These are phyloP conservation scores for Monodelphis domestica DNA, from an alignment of 2,797 vertebrate species.

Conservation along the genomic window DNA sequence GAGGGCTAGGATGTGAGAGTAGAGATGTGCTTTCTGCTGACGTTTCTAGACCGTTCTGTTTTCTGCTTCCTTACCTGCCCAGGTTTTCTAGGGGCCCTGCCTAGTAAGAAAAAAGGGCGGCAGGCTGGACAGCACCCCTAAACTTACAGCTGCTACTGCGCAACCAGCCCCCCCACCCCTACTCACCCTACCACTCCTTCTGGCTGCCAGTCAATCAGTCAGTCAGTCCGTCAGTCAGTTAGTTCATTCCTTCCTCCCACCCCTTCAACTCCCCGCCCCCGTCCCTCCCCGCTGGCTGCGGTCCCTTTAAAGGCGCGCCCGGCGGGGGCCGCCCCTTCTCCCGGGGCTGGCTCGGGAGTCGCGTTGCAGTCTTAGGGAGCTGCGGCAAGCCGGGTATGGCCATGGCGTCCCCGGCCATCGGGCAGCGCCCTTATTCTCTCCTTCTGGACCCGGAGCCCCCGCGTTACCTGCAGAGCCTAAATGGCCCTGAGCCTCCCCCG, in stretches of 20 bases:
- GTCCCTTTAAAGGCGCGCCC: constrained; percentile 73
- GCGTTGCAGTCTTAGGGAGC: not conserved
- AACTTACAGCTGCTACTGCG: not conserved
- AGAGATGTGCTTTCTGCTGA: not conserved
- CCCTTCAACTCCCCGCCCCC: constrained; percentile 55
- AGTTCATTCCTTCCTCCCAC: constrained; percentile 47
- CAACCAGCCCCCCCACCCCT: not conserved
- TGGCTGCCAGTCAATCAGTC: accelerated
- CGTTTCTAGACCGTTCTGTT: not conserved
- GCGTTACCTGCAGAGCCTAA: constrained; percentile 82
- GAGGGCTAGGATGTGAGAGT: not conserved
- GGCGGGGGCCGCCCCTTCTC: constrained; percentile 64
- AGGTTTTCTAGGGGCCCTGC: not conserved
- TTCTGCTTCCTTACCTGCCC: not conserved
- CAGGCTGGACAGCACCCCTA: no score
- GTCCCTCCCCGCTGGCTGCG: constrained; percentile 71
- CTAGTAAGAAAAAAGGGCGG: not conserved
- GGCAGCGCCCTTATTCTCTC: constrained; percentile 85
- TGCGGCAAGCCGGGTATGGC: constrained; percentile 41
- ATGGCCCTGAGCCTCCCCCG: constrained; percentile 68
- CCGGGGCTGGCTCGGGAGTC: constrained; percentile 62
- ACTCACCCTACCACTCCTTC: not conserved
- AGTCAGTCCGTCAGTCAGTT: not conserved
- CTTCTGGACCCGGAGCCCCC: constrained; percentile 86
- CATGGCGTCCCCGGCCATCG: constrained; percentile 81